Evolutionary conservation across 1,140 invertebrate species (phyloP).

Genomic region (Drosophila sproati): DNA sequence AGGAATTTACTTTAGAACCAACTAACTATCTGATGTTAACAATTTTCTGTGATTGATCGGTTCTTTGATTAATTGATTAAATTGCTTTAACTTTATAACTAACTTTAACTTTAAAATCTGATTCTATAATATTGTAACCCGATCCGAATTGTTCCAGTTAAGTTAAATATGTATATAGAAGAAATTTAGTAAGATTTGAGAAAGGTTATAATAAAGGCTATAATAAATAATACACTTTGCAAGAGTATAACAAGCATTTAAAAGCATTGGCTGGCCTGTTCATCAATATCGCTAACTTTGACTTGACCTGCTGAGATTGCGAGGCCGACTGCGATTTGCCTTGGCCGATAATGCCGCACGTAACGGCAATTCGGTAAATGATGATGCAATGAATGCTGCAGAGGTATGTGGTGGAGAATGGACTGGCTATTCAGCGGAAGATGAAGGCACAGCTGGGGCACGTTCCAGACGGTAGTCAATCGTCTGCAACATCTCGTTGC

Average conservation of each 20-base stretch:
- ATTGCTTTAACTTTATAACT: too few relatives aligned
- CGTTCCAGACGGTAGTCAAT: slow-evolving; percentile 63
- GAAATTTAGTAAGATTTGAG: neutral
- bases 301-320: slow-evolving; percentile 62
- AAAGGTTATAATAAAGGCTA: too few relatives aligned
- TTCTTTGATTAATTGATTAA: too few relatives aligned
- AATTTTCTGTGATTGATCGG: too few relatives aligned
- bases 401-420: neutral
- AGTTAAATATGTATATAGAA: neutral
- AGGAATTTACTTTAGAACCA: too few relatives aligned
- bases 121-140: too few relatives aligned
- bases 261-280: slow-evolving; percentile 39
- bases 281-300: slow-evolving; percentile 58
- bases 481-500: slow-evolving; percentile 60
- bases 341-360: slow-evolving; percentile 75
- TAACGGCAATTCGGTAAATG: slow-evolving; percentile 76
- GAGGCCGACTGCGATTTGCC: slow-evolving; percentile 35
- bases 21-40: too few relatives aligned
- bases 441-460: slow-evolving; percentile 21
- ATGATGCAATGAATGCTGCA: slow-evolving; percentile 59
- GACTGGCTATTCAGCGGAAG: neutral
- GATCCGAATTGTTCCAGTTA: neutral
- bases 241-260: slow-evolving; percentile 52
- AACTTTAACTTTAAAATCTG: too few relatives aligned
- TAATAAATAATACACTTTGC: neutral